A percentile compares a stretch with the other conserved stretches of the same genome.
Evolutionary conservation across 2,888 invertebrate genomes (phyloP).

Genomic region (Lasioglossum figueresi): DNA sequence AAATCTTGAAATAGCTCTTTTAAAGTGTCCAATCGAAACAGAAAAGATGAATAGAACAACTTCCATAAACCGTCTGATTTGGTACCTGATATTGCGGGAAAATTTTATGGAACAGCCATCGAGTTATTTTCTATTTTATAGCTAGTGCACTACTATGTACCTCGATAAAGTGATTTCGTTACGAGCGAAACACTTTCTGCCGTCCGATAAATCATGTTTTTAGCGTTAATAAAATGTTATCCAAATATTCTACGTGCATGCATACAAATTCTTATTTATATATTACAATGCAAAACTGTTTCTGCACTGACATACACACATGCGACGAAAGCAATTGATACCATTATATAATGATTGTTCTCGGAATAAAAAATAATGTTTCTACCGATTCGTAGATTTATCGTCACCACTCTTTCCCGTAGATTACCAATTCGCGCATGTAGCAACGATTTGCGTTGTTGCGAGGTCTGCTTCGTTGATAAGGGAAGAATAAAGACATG

Average conservation of each 20-base stretch:
- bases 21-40: neutral
- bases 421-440: neutral
- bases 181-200: constrained; percentile 21
- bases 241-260: constrained; percentile 21
- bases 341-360: constrained; percentile 35
- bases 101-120: neutral
- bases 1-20: neutral
- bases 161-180: constrained; percentile 23
- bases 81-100: constrained; percentile 43
- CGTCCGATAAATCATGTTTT: constrained; percentile 44
- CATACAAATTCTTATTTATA: constrained; percentile 35
- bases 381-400: constrained; percentile 22
- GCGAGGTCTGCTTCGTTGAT: neutral
- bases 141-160: constrained; percentile 5
- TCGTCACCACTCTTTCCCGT: constrained; percentile 1
- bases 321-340: constrained; percentile 3
- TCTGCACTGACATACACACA: neutral
- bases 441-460: neutral
- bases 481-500: neutral
- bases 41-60: neutral
- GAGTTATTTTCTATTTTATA: constrained; percentile 2
- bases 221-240: constrained; percentile 23
- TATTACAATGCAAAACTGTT: constrained; percentile 18
- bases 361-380: constrained; percentile 54
- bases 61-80: constrained; percentile 11